phyloP scores from a whole-genome alignment of 2,888 invertebrate species.

The Gibbula magus region DNA sequence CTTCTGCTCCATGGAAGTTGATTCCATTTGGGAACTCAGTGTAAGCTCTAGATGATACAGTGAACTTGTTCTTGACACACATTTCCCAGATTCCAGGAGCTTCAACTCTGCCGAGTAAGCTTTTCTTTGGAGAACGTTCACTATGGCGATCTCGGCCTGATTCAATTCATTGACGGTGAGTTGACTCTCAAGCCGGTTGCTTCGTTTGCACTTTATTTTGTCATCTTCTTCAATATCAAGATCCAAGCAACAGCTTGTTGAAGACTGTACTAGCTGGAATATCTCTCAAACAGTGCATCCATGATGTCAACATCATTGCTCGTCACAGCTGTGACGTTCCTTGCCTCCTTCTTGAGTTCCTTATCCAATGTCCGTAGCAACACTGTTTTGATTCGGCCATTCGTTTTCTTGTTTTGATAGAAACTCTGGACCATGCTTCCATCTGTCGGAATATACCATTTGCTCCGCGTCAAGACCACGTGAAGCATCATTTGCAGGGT shows the following conservation, averaged over 20 bases:
- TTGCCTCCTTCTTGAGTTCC: neutral
- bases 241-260: constrained; percentile 1
- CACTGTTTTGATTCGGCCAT: neutral
- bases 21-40: constrained; percentile 39
- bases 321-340: neutral
- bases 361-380: neutral
- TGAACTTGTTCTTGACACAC: neutral
- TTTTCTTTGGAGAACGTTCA: neutral
- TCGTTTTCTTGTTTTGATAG: constrained; percentile 6
- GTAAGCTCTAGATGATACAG: constrained; percentile 31
- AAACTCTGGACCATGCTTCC: constrained; percentile 40
- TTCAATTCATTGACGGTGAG: neutral
- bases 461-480: constrained; percentile 32
- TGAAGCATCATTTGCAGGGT: constrained; percentile 41
- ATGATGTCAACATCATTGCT: neutral
- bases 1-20: constrained; percentile 54
- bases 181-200: neutral
- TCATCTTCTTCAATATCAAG: neutral
- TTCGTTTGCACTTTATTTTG: neutral
- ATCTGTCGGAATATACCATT: constrained; percentile 18
- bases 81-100: neutral
- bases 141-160: neutral
- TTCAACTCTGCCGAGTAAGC: neutral
- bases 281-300: neutral
- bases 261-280: neutral